Conservation (phyloP, 2,113 vertebrate genomes). For the Pituophis catenifer region DNA sequence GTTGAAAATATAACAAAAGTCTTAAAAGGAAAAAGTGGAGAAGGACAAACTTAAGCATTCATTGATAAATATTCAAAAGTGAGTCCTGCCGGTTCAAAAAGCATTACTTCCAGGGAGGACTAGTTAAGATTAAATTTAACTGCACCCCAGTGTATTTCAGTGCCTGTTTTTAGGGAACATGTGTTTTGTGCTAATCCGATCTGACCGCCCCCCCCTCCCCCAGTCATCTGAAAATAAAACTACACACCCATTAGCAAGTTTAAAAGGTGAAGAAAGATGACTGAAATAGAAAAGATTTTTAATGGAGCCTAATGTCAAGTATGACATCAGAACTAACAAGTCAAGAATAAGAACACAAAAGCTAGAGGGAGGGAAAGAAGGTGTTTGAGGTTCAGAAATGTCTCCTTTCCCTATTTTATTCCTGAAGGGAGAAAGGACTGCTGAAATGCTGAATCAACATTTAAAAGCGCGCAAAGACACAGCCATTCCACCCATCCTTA, state of each 20-base stretch:
- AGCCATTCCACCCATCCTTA: background rate
- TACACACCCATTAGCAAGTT: conserved; percentile 2
- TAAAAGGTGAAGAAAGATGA: conserved; percentile 34
- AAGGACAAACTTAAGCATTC: background rate
- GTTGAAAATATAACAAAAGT: background rate
- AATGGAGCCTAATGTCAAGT: conserved; percentile 10
- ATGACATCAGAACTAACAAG: conserved; percentile 8
- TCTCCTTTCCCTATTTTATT: background rate
- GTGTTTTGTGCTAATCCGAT: conserved; percentile 1
- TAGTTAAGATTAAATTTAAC: background rate
- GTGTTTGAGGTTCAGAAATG: background rate
- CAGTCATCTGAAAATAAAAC: conserved; percentile 28
- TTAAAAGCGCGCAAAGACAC: background rate
- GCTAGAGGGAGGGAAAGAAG: background rate
- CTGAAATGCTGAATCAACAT: background rate
- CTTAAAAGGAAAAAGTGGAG: background rate
- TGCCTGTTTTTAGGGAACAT: background rate
- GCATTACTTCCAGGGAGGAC: background rate
- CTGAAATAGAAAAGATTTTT: conserved; percentile 23
- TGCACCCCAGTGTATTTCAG: background rate
- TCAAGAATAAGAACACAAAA: background rate
- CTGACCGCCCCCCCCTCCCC: background rate
- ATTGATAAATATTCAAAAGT: background rate
- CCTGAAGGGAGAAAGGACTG: too few species aligned
- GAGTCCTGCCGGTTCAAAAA: background rate